Percentiles rank a stretch among this genome's conserved stretches.
phyloP scores from a whole-genome alignment of 2,797 vertebrate genomes.

The Myotis planiceps region DNA sequence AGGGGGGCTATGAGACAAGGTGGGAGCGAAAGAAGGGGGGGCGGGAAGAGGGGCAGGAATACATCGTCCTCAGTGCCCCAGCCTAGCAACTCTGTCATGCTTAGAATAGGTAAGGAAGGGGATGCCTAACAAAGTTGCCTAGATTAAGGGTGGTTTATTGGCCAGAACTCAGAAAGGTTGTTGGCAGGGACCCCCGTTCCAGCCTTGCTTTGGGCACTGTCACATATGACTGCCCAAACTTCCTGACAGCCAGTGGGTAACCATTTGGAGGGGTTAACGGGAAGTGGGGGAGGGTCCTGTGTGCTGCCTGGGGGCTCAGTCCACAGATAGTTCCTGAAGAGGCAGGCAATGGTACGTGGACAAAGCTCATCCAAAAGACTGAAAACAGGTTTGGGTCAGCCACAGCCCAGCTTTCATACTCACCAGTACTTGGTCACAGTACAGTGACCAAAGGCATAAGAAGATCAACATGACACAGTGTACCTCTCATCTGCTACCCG shows the following conservation, averaged over 20 bases:
- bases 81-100: neutral
- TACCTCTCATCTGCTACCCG: neutral
- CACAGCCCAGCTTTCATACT: constrained; percentile 39
- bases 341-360: neutral
- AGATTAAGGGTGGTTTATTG: neutral
- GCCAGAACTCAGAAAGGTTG: neutral
- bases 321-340: neutral
- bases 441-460: constrained; percentile 28
- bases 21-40: neutral
- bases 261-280: neutral
- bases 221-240: neutral
- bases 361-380: neutral
- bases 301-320: neutral
- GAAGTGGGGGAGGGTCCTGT: neutral
- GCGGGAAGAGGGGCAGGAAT: neutral
- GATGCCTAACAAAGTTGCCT: neutral
- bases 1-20: neutral
- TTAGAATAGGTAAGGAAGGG: neutral
- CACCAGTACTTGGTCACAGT: constrained; percentile 46
- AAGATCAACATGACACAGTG: neutral
- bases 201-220: neutral
- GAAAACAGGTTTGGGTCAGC: neutral
- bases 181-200: neutral
- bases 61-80: neutral
- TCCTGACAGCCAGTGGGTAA: neutral